Conservation (phyloP, 1,140 invertebrate genomes). For the Homarus americanus region DNA sequence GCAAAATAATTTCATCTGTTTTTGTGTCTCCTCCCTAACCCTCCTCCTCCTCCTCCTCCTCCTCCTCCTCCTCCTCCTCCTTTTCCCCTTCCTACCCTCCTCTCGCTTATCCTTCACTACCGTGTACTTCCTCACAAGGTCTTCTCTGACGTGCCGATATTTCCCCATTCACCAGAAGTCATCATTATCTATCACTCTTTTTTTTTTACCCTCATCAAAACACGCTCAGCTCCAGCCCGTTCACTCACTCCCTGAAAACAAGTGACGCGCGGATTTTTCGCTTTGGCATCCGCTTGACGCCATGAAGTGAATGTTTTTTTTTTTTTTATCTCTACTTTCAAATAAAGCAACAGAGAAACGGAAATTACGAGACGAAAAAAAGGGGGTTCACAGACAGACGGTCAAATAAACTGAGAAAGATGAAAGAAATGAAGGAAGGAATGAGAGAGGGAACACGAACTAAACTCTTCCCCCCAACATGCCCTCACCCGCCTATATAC, state of each 20-base stretch:
- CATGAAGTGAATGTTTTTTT: no score
- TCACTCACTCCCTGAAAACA: no score
- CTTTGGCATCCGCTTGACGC: no score
- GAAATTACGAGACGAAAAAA: no score
- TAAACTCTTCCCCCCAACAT: no score
- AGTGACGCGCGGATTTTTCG: not conserved
- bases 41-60: not conserved
- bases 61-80: not conserved
- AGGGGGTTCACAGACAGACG: no score
- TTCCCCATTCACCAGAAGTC: conserved; percentile 51
- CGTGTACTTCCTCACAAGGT: conserved; percentile 27
- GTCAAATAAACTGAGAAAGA: no score
- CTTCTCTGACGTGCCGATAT: conserved; percentile 39
- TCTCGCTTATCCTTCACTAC: not conserved
- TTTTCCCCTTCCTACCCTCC: not conserved
- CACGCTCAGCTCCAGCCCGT: conserved; percentile 21
- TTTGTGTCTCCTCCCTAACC: not conserved
- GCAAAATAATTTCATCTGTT: no score
- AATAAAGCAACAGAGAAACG: no score
- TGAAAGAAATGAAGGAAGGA: no score
- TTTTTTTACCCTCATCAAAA: conserved; percentile 45
- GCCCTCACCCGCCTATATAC: not conserved
- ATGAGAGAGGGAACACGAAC: no score
- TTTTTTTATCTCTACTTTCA: not conserved
- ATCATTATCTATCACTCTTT: conserved; percentile 53